Percentiles rank a stretch among this genome's conserved stretches.
Conservation (phyloP, 1,140 invertebrate genomes). For the Pogonus chalceus region DNA sequence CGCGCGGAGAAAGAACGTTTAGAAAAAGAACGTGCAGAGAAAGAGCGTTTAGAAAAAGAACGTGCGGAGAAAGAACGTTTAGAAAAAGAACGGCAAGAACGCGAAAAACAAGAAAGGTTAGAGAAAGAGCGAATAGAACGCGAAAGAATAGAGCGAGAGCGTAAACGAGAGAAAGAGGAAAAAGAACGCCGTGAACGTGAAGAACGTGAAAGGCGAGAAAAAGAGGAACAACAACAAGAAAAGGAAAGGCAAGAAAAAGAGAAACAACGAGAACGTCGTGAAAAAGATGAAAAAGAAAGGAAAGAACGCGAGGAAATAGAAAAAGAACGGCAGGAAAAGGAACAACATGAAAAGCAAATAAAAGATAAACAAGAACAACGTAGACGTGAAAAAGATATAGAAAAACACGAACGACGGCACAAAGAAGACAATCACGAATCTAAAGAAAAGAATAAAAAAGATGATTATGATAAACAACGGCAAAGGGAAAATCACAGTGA, state of each 20-base stretch:
- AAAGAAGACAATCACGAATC: conserved; percentile 14
- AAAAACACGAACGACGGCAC: conserved; percentile 25
- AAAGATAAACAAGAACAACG: conserved; percentile 25
- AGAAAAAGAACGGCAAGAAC: conserved; percentile 31
- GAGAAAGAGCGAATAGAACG: background rate
- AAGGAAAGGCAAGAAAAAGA: conserved; percentile 19
- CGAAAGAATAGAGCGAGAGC: conserved; percentile 19
- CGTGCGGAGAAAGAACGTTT: conserved; percentile 35
- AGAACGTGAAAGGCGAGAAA: conserved; percentile 26
- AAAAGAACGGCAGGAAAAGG: conserved; percentile 26
- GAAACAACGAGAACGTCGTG: conserved; percentile 23
- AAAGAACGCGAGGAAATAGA: conserved; percentile 27
- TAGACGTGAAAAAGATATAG: conserved; percentile 22
- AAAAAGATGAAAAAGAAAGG: conserved; percentile 26
- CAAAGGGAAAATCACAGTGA: conserved; percentile 11
- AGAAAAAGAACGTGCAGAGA: conserved; percentile 32
- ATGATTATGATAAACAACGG: conserved; percentile 14
- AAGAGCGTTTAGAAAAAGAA: conserved; percentile 38
- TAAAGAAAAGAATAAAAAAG: conserved; percentile 19
- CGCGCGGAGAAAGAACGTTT: conserved; percentile 29
- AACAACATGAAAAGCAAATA: conserved; percentile 25
- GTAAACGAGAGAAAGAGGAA: conserved; percentile 18
- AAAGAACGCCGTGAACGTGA: conserved; percentile 26
- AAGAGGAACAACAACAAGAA: conserved; percentile 16
- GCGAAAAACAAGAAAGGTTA: conserved; percentile 26